Evolutionary conservation across 2,888 invertebrate species (phyloP).

Genomic region (Spisula subtruncata): DNA sequence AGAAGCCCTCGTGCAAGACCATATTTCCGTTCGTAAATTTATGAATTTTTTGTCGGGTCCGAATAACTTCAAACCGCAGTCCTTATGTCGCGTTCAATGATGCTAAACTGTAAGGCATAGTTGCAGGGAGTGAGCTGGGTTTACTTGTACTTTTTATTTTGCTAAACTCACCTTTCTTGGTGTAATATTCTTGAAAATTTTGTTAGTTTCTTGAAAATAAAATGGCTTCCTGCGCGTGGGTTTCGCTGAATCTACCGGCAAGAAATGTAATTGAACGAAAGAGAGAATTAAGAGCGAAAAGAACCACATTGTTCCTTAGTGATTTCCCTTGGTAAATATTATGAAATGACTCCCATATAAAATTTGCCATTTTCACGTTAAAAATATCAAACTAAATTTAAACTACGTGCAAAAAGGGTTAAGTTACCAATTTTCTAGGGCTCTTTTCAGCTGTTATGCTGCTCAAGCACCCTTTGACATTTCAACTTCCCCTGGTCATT

Average conservation of each 20-base stretch:
- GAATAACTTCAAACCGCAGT: neutral
- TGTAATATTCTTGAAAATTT: neutral
- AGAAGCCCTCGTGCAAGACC: neutral
- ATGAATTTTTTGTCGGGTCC: neutral
- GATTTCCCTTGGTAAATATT: too few species aligned
- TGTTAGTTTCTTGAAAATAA: neutral
- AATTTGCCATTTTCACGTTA: too few species aligned
- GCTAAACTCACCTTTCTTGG: neutral
- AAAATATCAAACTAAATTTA: too few species aligned
- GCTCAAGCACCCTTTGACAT: too few species aligned
- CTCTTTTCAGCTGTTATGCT: too few species aligned
- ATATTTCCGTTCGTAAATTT: neutral
- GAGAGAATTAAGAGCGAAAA: neutral
- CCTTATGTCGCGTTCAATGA: neutral
- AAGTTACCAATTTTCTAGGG: too few species aligned
- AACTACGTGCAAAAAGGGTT: too few species aligned
- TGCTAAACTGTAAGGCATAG: neutral
- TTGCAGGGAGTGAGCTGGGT: neutral
- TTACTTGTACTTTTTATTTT: neutral
- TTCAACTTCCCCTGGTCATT: too few species aligned
- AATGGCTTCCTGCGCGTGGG: conserved; percentile 21
- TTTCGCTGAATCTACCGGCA: neutral
- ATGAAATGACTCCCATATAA: too few species aligned
- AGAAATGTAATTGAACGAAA: neutral
- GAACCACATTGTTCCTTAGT: neutral